phyloP scores from a whole-genome alignment of 2,113 vertebrate species.

The Eleginops maclovinus region DNA sequence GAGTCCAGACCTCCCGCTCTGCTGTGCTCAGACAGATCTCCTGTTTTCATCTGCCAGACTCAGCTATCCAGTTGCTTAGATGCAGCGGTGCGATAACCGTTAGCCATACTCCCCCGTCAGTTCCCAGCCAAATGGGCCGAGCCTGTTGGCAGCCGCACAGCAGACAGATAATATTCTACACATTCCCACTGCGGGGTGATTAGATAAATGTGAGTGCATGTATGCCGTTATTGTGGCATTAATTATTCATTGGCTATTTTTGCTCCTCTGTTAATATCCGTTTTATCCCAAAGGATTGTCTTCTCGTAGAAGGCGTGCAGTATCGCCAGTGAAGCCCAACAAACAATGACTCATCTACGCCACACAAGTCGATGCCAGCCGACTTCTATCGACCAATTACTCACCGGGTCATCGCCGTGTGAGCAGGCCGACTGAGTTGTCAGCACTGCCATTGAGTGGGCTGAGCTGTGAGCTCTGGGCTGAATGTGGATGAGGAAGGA shows the following conservation, averaged over 20 bases:
- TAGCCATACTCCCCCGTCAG: constrained; percentile 58
- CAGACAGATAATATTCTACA: constrained; percentile 72
- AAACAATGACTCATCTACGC: constrained; percentile 52
- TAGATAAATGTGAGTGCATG: constrained; percentile 63
- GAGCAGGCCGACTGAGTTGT: constrained; percentile 63
- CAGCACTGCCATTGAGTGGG: constrained; percentile 45
- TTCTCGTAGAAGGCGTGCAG: constrained; percentile 13
- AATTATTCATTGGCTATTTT: constrained; percentile 67
- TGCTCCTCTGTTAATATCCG: constrained; percentile 38
- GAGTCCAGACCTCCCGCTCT: constrained; percentile 31
- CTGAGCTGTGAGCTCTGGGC: constrained; percentile 30
- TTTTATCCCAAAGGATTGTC: constrained; percentile 41
- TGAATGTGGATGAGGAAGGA: constrained; percentile 8
- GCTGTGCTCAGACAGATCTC: constrained; percentile 45
- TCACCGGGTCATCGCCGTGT: constrained; percentile 46
- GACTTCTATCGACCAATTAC: constrained; percentile 68
- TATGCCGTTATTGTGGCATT: constrained; percentile 61
- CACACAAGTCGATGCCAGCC: constrained; percentile 46
- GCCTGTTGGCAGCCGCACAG: constrained; percentile 64
- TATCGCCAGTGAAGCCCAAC: constrained; percentile 23
- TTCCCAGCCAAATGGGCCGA: constrained; percentile 64
- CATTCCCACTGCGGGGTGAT: constrained; percentile 61
- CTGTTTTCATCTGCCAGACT: constrained; percentile 49
- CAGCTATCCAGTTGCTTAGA: constrained; percentile 56
- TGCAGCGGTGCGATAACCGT: constrained; percentile 58